Evolutionary conservation across 92 coral and sea anemone genomes (phyloP), one percentile per base, ranked within the genome.

Genomic region (Palythoa grandis): DNA sequence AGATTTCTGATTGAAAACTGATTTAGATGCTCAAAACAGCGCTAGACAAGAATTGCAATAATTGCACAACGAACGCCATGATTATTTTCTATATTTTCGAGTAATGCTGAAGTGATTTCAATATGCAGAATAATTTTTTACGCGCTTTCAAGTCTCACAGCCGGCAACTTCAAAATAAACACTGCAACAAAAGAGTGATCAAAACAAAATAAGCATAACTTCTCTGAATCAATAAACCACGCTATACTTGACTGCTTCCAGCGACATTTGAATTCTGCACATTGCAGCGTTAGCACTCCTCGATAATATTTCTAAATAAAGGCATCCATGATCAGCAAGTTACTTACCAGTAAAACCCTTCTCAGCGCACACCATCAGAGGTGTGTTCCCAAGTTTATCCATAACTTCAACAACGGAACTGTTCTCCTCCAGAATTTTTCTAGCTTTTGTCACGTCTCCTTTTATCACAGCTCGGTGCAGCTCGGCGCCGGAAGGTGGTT

Each of bases 401-500:
- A 94, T 95, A 3, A 95, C 98, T 86, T 97, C 99, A 25, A 97
- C 95, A 15, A 95, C 97, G 9, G 93, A 70, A 88, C 85, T 95
- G 87, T 93, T 93, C 73, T 95, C 97, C 52, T 87, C 83, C 20
- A 97, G 84, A 85, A 97, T 91, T 68, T 77, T 79, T 25, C 94
- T 93, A 24, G 95, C 98, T 78, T 93, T 92, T 9, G 87, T 98
- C 72, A 97, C 79, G 52, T 95, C 95, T 52, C 93, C 89, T 24
- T 91, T 95, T 12, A 83, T 88, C 6, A 96, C 99, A 7, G 99
- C 99, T 67, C 89, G 93, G 63, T 95, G 96, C 10, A 97, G 91
- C 78, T 97, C 99, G 9, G 96, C 99, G 13, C 99, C 98, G 5
- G 99, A 95, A n/a, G 96, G 96, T 3, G 99, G 99, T 23, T 97